These are phyloP conservation scores for Cantharis nigra DNA, from an alignment of 2,888 invertebrate genomes.

Conservation along the genomic window DNA sequence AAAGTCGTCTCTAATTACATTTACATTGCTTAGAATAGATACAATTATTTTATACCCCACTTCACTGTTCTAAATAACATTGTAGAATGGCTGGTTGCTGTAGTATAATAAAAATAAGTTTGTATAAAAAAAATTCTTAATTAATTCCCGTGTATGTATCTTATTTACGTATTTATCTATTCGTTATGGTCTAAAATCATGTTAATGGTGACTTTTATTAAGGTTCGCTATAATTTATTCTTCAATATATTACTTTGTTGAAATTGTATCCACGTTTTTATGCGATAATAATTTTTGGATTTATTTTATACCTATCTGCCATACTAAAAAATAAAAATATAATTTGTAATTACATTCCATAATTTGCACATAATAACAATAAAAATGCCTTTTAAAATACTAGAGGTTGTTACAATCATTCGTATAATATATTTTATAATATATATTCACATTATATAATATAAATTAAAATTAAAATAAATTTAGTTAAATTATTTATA, in stretches of 20 bases:
- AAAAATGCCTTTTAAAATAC: background rate
- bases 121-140: background rate
- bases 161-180: slow-evolving; percentile 25
- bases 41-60: slow-evolving; percentile 51
- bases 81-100: slow-evolving; percentile 4
- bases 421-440: too few species aligned
- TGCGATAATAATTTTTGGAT: background rate
- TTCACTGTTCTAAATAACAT: slow-evolving; percentile 14
- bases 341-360: background rate
- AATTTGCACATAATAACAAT: background rate
- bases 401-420: background rate
- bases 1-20: slow-evolving; percentile 50
- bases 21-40: slow-evolving; percentile 50
- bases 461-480: too few species aligned
- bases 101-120: background rate
- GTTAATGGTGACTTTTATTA: slow-evolving; percentile 35
- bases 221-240: slow-evolving; percentile 33
- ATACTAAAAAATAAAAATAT: background rate
- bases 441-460: too few species aligned
- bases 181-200: slow-evolving; percentile 31
- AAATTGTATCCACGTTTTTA: slow-evolving; percentile 4
- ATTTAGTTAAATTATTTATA: too few species aligned
- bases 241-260: slow-evolving; percentile 34
- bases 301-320: background rate
- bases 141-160: slow-evolving; percentile 3